These are phyloP conservation scores for Tridacna crocea DNA, from an alignment of 2,888 invertebrate genomes.

Conservation along the genomic window DNA sequence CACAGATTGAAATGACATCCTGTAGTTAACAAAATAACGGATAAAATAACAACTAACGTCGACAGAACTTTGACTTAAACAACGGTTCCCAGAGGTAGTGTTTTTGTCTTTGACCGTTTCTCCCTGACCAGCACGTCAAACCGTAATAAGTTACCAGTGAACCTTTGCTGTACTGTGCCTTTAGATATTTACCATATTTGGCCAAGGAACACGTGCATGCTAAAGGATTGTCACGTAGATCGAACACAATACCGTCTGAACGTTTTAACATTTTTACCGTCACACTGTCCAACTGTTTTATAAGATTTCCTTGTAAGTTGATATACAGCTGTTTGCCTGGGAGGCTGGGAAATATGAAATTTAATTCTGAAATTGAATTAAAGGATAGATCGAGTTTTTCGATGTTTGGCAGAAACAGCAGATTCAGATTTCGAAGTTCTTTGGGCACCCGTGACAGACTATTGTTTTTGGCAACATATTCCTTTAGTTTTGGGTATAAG, in stretches of 20 bases:
- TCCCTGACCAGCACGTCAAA: background rate
- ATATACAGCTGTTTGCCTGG: conserved; percentile 23
- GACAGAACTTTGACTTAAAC: background rate
- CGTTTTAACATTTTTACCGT: conserved; percentile 15
- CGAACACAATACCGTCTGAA: conserved; percentile 37
- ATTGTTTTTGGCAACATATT: conserved; percentile 51
- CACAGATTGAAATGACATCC: too few species aligned
- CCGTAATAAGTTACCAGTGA: background rate
- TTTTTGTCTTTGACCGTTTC: background rate
- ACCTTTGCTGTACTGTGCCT: background rate
- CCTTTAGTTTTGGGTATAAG: conserved; percentile 43
- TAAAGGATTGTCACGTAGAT: conserved; percentile 49
- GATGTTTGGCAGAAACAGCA: conserved; percentile 46
- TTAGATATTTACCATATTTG: conserved; percentile 39
- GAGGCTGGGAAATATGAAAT: conserved; percentile 23
- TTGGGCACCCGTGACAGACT: conserved; percentile 36
- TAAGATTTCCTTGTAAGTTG: conserved; percentile 32
- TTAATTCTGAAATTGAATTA: conserved; percentile 36
- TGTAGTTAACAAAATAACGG: too few species aligned
- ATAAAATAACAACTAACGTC: background rate
- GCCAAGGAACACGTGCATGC: conserved; percentile 45
- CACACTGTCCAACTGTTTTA: conserved; percentile 1
- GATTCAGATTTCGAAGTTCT: conserved; percentile 40
- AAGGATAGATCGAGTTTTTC: conserved; percentile 47
- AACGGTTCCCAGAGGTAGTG: background rate